Evolutionary conservation across 1,140 invertebrate genomes (phyloP).

Genomic region (Forficula auricularia): DNA sequence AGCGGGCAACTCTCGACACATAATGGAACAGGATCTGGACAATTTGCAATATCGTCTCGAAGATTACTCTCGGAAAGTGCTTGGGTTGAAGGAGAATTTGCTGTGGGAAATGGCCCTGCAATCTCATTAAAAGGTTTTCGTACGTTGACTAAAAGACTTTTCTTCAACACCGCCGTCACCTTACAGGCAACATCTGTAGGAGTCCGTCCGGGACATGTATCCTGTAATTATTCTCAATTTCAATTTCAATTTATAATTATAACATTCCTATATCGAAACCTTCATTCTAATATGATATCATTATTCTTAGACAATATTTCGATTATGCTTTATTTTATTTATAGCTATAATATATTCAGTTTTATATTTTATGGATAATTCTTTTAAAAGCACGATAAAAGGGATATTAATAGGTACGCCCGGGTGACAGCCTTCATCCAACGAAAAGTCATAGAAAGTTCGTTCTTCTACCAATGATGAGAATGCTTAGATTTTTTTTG

Average conservation of each 20-base stretch:
- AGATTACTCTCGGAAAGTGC: conserved; percentile 60
- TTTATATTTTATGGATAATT: too few relatives aligned
- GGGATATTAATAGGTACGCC: too few relatives aligned
- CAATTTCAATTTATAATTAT: conserved; percentile 5
- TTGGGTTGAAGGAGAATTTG: conserved; percentile 65
- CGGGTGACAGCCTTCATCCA: too few relatives aligned
- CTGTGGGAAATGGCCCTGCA: conserved; percentile 59
- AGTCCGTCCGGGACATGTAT: conserved; percentile 47
- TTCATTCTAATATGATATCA: too few relatives aligned
- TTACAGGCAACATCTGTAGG: conserved; percentile 53
- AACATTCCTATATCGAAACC: conserved; percentile 3
- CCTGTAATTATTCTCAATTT: conserved; percentile 40
- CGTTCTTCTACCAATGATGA: too few relatives aligned
- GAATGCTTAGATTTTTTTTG: too few relatives aligned
- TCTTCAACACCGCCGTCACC: conserved; percentile 48
- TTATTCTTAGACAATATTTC: too few relatives aligned
- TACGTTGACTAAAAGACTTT: conserved; percentile 47
- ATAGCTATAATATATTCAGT: too few relatives aligned
- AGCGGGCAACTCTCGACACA: conserved; percentile 63
- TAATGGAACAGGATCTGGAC: conserved; percentile 68
- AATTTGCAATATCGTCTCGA: conserved; percentile 52
- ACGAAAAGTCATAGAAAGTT: too few relatives aligned
- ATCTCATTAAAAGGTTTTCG: conserved; percentile 56
- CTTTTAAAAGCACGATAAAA: too few relatives aligned
- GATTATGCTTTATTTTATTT: too few relatives aligned